Conservation (phyloP, 2,113 vertebrate genomes). For the Nyctereutes procyonoides region DNA sequence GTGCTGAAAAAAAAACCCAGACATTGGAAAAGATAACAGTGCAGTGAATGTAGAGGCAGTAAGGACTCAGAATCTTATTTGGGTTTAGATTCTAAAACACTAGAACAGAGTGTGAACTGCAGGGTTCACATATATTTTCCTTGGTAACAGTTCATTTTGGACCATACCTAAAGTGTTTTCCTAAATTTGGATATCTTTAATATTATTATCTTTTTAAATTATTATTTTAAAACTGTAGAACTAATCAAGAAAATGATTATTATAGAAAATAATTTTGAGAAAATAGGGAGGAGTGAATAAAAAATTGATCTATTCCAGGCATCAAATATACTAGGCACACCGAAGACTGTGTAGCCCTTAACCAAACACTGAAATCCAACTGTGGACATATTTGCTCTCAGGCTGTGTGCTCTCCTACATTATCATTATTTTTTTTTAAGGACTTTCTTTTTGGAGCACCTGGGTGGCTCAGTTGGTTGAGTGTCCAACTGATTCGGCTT, state of each 20-base stretch:
- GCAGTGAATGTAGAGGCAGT: background rate
- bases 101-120: background rate
- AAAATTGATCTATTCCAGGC: background rate
- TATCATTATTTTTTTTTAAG: background rate
- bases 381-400: background rate
- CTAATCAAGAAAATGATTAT: background rate
- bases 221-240: slow-evolving; percentile 39
- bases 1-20: background rate
- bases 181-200: background rate
- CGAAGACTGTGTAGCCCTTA: background rate
- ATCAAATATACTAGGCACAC: background rate
- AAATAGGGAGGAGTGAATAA: background rate
- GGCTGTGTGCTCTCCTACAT: background rate
- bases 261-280: background rate
- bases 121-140: background rate
- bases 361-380: background rate
- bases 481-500: background rate
- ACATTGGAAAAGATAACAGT: background rate
- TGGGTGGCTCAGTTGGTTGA: background rate
- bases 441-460: background rate
- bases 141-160: background rate
- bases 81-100: background rate
- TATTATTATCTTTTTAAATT: background rate
- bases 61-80: background rate
- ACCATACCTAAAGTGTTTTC: background rate